Conservation (phyloP, 2,113 vertebrate genomes). For the Leucosticte australis region DNA sequence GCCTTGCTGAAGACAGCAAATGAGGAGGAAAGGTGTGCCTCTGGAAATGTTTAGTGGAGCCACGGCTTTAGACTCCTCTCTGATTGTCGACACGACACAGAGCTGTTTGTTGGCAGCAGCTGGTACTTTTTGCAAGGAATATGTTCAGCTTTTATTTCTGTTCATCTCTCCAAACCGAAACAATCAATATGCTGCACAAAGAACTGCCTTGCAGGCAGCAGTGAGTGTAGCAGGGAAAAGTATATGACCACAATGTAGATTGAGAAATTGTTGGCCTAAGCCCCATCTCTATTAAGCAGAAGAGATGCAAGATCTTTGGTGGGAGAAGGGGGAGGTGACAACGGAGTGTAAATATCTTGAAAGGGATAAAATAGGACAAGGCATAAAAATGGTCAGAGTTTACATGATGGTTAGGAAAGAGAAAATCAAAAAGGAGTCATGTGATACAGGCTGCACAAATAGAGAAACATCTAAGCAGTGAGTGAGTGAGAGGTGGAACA, state of each 20-base stretch:
- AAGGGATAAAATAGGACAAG: background rate
- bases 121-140: background rate
- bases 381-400: background rate
- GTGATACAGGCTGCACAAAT: background rate
- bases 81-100: background rate
- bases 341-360: accelerated
- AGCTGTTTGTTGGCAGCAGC: background rate
- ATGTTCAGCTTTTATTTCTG: background rate
- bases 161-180: background rate
- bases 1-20: background rate
- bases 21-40: background rate
- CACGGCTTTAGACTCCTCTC: background rate
- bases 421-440: background rate
- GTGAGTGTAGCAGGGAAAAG: background rate
- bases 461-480: background rate
- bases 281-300: background rate
- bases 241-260: background rate
- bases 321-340: background rate
- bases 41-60: background rate
- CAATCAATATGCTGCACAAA: background rate
- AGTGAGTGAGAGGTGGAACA: background rate
- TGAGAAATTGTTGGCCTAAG: background rate
- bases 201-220: background rate
- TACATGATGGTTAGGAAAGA: background rate
- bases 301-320: background rate